Base-by-base conservation (phyloP, 2,113 vertebrate genomes). In the Hystrix brachyura region DNA sequence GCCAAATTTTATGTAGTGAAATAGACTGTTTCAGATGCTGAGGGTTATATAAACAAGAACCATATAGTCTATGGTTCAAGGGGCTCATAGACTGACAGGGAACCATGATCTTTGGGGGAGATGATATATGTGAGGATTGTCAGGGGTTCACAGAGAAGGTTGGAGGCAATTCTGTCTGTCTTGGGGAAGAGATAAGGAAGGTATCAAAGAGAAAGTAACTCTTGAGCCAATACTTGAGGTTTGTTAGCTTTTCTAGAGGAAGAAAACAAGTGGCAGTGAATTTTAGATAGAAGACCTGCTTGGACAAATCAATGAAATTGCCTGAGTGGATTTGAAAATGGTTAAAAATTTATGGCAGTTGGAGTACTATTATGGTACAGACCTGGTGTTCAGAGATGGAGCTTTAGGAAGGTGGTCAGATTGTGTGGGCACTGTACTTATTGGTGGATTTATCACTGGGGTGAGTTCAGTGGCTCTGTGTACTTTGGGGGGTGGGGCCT, bases 1-100 rank as follows among this genome's bases (percentile, higher is more conserved):
- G 7, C 11, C 38, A 89, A 18, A 55, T 89, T 87, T 83, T 19
- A 76, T 59, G 14, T 57, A 79, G 29, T 78, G 55, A 65, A 71
- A 78, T 67, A 3, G 18, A n/a, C 43, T 86, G 34, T 91, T 90
- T 95, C 59, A 62, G 76, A 34, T 48, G 32, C 67, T 84, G 46
- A 80, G 32, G 15, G 11, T 82, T 69, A 74, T 27, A 9, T 53
- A 88, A 74, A 72, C 46, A 67, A 43, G 21, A 82, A 32, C 67
- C 29, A 48, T 2, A 3, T 23, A 83, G 46, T 46, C 34, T 12
- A 4, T 83, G 65, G 18, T 78, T 80, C 32, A 69, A 23, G 57
- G 48, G 13, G 21, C 57, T 53, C 38, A 23, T 5, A 71, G 32
- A 7, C 34, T 46, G 18, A 34, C 32, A 62, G 43, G 29, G 29